These are phyloP conservation scores for Azorinus chamasolen DNA, from an alignment of 2,888 invertebrate species.

Conservation along the genomic window DNA sequence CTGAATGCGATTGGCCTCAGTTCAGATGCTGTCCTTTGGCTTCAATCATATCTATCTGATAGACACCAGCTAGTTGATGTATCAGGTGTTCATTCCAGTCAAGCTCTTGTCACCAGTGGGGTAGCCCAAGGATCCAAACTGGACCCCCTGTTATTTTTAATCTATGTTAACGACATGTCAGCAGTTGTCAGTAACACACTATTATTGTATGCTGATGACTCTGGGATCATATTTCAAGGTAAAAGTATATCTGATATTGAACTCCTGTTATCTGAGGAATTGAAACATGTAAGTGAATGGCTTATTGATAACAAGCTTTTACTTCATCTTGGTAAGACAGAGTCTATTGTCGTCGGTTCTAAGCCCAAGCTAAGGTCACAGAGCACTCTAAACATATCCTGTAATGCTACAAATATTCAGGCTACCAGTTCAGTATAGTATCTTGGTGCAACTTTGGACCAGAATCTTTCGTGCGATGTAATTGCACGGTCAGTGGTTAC, in stretches of 20 bases:
- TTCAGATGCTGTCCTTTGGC: background rate
- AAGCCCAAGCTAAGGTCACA: background rate
- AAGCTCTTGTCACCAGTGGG: background rate
- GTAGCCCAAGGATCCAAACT: conserved; percentile 3
- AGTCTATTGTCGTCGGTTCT: background rate
- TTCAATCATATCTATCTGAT: conserved; percentile 3
- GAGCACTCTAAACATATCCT: background rate
- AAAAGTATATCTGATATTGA: conserved; percentile 1
- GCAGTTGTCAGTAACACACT: background rate
- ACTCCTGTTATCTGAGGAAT: background rate
- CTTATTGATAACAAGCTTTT: conserved; percentile 10
- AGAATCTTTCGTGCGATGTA: background rate
- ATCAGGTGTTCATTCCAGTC: background rate
- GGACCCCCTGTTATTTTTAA: background rate
- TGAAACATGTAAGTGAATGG: conserved; percentile 10
- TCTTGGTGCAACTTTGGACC: background rate
- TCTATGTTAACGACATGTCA: conserved; percentile 10
- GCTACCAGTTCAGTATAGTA: background rate
- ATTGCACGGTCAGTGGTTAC: background rate
- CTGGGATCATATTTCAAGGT: background rate
- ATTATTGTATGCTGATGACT: conserved; percentile 4
- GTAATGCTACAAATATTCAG: background rate
- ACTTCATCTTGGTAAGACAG: conserved; percentile 18
- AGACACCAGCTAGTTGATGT: background rate
- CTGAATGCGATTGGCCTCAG: too few species aligned